phyloP scores from a whole-genome alignment of 2,797 vertebrate genomes.

The Hippocampus kuda region DNA sequence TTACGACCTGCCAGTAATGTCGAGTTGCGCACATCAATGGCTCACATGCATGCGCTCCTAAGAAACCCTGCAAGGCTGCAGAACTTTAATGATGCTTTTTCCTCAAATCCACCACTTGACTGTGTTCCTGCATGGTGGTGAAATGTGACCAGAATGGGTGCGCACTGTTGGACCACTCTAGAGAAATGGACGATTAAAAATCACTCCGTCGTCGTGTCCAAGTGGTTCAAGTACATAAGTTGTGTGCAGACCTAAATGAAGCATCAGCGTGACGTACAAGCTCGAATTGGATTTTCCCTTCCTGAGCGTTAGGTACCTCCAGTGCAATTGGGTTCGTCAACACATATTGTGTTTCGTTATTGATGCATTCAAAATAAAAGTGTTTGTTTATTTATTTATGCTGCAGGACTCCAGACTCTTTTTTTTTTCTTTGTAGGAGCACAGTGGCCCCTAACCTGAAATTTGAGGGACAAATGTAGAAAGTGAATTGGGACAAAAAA shows the following conservation, averaged over 20 bases:
- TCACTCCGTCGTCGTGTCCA: not conserved
- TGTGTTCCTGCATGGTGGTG: slow-evolving; percentile 24
- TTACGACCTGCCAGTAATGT: slow-evolving; percentile 40
- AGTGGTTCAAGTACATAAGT: not conserved
- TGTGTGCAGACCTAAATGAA: not conserved
- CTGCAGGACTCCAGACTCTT: no score
- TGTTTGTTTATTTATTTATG: not conserved
- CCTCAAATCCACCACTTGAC: slow-evolving; percentile 25
- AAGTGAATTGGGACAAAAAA: no score
- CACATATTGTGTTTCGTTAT: not conserved
- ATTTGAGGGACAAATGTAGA: no score
- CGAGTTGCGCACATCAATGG: slow-evolving; percentile 22
- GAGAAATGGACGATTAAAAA: slow-evolving; percentile 18
- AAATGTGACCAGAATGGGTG: slow-evolving; percentile 11
- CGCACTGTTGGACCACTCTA: slow-evolving; percentile 9
- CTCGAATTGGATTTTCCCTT: slow-evolving; percentile 12
- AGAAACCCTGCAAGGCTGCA: slow-evolving; percentile 33
- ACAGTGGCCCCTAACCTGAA: not conserved
- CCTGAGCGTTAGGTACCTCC: not conserved
- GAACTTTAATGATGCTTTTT: slow-evolving; percentile 32
- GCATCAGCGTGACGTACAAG: slow-evolving; percentile 8
- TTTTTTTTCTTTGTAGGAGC: no score
- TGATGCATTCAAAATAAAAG: not conserved
- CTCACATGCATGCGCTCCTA: slow-evolving; percentile 39
- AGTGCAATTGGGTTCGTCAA: not conserved